phyloP scores from a whole-genome alignment of 2,113 vertebrate species.

The Chitala chitala region DNA sequence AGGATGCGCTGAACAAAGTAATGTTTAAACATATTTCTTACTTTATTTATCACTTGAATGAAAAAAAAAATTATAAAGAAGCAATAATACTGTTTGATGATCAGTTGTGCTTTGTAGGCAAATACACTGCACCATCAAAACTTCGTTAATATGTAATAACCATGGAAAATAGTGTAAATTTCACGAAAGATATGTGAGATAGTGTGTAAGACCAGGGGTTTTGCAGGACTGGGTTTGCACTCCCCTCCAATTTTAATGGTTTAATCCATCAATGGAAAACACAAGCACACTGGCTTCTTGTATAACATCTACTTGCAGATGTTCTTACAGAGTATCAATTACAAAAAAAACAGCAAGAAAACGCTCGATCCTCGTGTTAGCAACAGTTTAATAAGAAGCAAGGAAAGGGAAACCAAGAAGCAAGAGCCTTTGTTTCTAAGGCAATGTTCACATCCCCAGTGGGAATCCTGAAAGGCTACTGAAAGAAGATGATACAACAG shows the following conservation, averaged over 20 bases:
- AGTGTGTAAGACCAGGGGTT: too few species aligned
- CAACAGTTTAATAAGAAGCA: constrained; percentile 12
- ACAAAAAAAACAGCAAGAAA: not conserved
- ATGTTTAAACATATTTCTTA: too few species aligned
- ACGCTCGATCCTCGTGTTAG: not conserved
- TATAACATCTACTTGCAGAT: not conserved
- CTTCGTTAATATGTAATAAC: too few species aligned
- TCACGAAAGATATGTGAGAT: too few species aligned
- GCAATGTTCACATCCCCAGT: constrained; percentile 30
- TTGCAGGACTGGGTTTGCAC: too few species aligned
- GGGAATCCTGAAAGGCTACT: constrained; percentile 26
- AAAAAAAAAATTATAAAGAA: too few species aligned
- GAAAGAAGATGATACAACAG: constrained; percentile 23
- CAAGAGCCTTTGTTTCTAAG: constrained; percentile 21
- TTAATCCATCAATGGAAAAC: not conserved
- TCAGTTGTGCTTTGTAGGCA: too few species aligned
- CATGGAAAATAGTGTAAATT: too few species aligned
- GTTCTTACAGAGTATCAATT: not conserved
- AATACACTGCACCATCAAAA: too few species aligned
- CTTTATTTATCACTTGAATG: too few species aligned
- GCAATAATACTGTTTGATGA: too few species aligned
- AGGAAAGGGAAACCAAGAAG: not conserved
- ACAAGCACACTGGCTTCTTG: not conserved
- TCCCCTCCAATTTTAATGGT: not conserved
- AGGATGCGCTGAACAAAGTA: too few species aligned